Evolutionary conservation across 1,140 invertebrate species (phyloP).

Genomic region (Pissodes strobi): DNA sequence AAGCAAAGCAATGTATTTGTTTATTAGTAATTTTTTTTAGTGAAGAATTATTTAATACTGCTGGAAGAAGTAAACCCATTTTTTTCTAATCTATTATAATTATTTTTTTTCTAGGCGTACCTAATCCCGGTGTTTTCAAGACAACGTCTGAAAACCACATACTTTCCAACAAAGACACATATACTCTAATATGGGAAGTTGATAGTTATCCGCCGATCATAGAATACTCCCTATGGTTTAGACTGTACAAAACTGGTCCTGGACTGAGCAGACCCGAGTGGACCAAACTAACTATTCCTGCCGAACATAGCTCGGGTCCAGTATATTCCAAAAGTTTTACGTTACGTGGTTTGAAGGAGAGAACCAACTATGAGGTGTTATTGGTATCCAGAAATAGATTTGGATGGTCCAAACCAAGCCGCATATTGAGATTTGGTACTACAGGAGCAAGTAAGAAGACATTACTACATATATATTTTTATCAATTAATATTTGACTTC

Average conservation of each 20-base stretch:
- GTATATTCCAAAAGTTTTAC: slow-evolving; percentile 70
- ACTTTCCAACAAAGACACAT: slow-evolving; percentile 56
- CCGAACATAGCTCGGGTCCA: slow-evolving; percentile 65
- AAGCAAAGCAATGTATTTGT: no score
- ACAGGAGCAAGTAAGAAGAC: slow-evolving; percentile 66
- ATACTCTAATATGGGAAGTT: slow-evolving; percentile 76
- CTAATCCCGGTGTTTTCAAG: slow-evolving; percentile 66
- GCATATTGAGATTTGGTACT: slow-evolving; percentile 68
- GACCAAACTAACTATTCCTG: slow-evolving; percentile 71
- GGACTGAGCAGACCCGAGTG: slow-evolving; percentile 60
- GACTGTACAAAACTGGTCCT: slow-evolving; percentile 55
- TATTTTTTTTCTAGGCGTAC: slow-evolving; percentile 58
- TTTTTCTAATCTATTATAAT: no score
- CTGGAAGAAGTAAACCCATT: no score
- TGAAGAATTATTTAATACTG: no score
- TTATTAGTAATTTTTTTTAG: no score
- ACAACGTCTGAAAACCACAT: slow-evolving; percentile 55
- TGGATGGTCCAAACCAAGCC: slow-evolving; percentile 70
- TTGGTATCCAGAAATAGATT: slow-evolving; percentile 72
- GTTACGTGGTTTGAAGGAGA: slow-evolving; percentile 67
- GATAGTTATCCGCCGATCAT: slow-evolving; percentile 75
- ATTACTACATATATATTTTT: no score
- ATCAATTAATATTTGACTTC: no score
- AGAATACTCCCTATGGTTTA: slow-evolving; percentile 72
- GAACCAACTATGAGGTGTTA: slow-evolving; percentile 70